phyloP scores from a whole-genome alignment of 2,888 invertebrate genomes.

The Gymnosoma rotundatum region DNA sequence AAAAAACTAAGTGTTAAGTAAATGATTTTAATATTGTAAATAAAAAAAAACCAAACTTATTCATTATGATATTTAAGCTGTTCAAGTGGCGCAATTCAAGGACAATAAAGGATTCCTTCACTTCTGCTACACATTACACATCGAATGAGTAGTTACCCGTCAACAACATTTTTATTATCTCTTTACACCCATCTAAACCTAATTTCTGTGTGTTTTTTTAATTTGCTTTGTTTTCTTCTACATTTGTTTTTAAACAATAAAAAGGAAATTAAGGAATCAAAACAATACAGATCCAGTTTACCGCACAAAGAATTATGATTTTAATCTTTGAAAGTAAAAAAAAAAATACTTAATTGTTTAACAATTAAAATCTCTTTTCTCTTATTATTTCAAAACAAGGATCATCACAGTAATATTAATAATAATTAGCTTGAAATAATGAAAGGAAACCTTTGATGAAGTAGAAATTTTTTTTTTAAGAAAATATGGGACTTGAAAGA shows the following conservation, averaged over 20 bases:
- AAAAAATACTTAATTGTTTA: constrained; percentile 4
- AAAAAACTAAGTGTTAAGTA: constrained; percentile 17
- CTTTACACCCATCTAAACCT: constrained; percentile 39
- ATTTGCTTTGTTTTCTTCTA: background rate
- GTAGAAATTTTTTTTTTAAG: background rate
- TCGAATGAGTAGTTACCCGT: constrained; percentile 2
- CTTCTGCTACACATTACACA: background rate
- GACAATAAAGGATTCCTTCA: constrained; percentile 6
- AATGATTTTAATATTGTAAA: background rate
- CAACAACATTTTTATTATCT: constrained; percentile 30
- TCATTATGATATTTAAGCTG: background rate
- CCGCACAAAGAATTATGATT: constrained; percentile 10
- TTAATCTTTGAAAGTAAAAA: constrained; percentile 14
- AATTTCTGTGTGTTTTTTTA: background rate
- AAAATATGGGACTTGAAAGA: background rate
- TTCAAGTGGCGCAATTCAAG: constrained; percentile 43
- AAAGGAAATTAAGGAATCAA: constrained; percentile 40
- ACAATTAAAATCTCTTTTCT: constrained; percentile 1
- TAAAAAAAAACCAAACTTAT: background rate
- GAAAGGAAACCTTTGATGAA: background rate
- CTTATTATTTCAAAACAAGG: constrained; percentile 13
- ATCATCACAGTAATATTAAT: constrained; percentile 11
- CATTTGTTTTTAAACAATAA: constrained; percentile 1
- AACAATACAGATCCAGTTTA: constrained; percentile 18
- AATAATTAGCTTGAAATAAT: constrained; percentile 22